phyloP scores from a whole-genome alignment of 2,888 invertebrate species.

The Polia nebulosa region DNA sequence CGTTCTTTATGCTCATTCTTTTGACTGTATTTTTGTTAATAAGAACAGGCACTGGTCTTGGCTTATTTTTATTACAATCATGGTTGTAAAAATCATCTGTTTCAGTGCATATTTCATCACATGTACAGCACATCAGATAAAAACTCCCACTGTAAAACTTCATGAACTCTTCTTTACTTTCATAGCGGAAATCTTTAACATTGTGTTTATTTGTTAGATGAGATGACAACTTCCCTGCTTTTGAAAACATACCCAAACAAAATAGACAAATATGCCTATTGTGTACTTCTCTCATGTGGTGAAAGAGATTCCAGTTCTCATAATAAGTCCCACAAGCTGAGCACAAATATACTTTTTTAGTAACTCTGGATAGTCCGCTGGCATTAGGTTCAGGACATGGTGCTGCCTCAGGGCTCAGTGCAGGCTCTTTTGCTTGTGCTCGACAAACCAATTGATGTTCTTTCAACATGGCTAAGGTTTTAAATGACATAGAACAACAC shows the following conservation, averaged over 20 bases:
- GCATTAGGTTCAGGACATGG: slow-evolving; percentile 79
- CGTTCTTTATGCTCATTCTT: slow-evolving; percentile 78
- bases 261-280: slow-evolving; percentile 95
- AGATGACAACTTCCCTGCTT: slow-evolving; percentile 94
- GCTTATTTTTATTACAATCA: slow-evolving; percentile 91
- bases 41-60: slow-evolving; percentile 88
- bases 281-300: slow-evolving; percentile 96
- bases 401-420: slow-evolving; percentile 83
- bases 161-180: slow-evolving; percentile 93
- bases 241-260: slow-evolving; percentile 96
- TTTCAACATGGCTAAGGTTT: slow-evolving; percentile 92
- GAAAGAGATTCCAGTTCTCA: slow-evolving; percentile 96
- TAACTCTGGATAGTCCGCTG: slow-evolving; percentile 91
- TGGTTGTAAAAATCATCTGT: slow-evolving; percentile 95
- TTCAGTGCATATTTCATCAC: slow-evolving; percentile 95
- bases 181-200: slow-evolving; percentile 93
- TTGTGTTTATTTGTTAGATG: slow-evolving; percentile 95
- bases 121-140: slow-evolving; percentile 95
- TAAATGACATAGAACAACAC: slow-evolving; percentile 93
- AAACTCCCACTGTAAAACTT: slow-evolving; percentile 92
- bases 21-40: slow-evolving; percentile 86
- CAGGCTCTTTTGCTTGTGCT: slow-evolving; percentile 85
- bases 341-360: slow-evolving; percentile 95
- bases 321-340: slow-evolving; percentile 96
- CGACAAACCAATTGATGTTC: slow-evolving; percentile 93